These are phyloP conservation scores for Ectropis crepuscularia DNA, from an alignment of 2,888 invertebrate species.

Conservation along the genomic window DNA sequence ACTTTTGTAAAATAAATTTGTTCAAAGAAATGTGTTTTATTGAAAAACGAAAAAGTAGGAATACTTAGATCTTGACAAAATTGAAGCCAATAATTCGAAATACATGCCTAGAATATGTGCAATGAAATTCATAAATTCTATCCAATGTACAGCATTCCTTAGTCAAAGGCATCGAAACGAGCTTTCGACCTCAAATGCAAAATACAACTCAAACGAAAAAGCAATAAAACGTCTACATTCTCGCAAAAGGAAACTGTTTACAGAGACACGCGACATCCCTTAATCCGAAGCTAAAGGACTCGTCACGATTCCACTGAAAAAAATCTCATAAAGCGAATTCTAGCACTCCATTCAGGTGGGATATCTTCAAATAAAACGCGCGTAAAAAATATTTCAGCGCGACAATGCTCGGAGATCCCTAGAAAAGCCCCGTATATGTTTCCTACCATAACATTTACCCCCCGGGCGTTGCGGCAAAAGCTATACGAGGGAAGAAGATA, in stretches of 20 bases:
- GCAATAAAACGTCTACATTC: conserved; percentile 55
- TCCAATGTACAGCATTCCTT: conserved; percentile 24
- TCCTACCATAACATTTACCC: conserved; percentile 85
- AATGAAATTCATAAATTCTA: neutral
- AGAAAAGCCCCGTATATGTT: conserved; percentile 84
- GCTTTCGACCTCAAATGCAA: conserved; percentile 41
- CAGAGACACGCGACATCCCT: conserved; percentile 63
- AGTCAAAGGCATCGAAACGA: conserved; percentile 28
- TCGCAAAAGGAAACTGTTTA: conserved; percentile 65
- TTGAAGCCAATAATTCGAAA: neutral
- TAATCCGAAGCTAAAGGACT: conserved; percentile 69
- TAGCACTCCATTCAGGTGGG: conserved; percentile 81
- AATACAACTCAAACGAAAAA: conserved; percentile 46
- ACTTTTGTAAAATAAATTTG: too few species aligned
- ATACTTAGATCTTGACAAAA: too few species aligned
- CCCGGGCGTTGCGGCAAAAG: conserved; percentile 82
- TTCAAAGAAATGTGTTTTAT: too few species aligned
- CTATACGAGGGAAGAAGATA: conserved; percentile 67
- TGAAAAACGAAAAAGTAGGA: too few species aligned
- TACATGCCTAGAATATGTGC: neutral
- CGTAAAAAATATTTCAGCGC: conserved; percentile 78
- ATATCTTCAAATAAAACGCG: conserved; percentile 76
- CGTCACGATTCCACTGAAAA: conserved; percentile 50
- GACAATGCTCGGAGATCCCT: conserved; percentile 75
- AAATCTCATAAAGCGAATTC: conserved; percentile 81